A percentile compares a stretch with the other conserved stretches of the same genome.
Evolutionary conservation across 2,113 vertebrate genomes (phyloP).

Genomic region (Chitala chitala): DNA sequence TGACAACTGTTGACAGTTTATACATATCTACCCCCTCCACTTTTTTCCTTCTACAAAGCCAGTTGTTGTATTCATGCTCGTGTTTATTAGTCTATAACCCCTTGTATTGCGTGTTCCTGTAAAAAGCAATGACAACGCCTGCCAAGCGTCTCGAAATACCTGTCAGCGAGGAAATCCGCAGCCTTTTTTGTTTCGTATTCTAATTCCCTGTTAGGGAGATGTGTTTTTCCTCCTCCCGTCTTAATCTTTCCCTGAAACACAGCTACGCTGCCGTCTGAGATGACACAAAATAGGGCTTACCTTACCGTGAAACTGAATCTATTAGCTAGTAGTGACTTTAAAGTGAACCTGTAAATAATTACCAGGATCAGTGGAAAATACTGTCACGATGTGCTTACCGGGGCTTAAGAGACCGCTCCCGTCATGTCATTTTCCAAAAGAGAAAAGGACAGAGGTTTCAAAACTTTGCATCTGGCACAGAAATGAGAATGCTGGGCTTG

Average conservation of each 20-base stretch:
- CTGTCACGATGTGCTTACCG: background rate
- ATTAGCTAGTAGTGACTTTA: conserved; percentile 8
- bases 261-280: conserved; percentile 61
- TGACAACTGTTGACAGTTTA: conserved; percentile 72
- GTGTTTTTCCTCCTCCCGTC: conserved; percentile 47
- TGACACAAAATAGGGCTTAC: conserved; percentile 37
- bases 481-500: no score
- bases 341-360: conserved; percentile 7
- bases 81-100: conserved; percentile 68
- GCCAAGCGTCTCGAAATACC: conserved; percentile 57
- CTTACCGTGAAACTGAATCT: conserved; percentile 5
- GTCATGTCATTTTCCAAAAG: background rate
- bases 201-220: conserved; percentile 41
- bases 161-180: conserved; percentile 47
- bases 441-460: background rate
- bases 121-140: conserved; percentile 63
- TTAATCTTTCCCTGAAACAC: conserved; percentile 63
- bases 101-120: conserved; percentile 60
- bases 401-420: background rate
- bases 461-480: no score
- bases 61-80: conserved; percentile 57
- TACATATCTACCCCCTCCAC: conserved; percentile 56
- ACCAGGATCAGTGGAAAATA: background rate
- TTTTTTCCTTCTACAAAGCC: conserved; percentile 52
- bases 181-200: conserved; percentile 42